A percentile compares a stretch with the other conserved stretches of the same genome.
Evolutionary conservation across 2,797 vertebrate species (phyloP).

Genomic region (Octomys mimax): DNA sequence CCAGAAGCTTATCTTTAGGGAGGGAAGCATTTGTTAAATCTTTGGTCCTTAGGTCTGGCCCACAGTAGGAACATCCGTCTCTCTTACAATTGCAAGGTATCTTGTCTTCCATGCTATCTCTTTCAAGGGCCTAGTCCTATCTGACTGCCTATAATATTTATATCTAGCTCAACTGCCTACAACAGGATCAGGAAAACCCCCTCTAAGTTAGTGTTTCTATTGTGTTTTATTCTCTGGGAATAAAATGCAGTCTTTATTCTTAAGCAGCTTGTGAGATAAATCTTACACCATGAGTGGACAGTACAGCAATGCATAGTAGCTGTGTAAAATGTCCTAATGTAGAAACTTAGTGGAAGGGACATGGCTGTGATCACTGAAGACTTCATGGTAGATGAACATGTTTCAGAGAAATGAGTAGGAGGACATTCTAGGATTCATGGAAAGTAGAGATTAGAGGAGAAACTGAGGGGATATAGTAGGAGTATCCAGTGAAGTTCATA

Average conservation of each 20-base stretch:
- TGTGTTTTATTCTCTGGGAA: conserved; percentile 31
- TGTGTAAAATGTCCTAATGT: neutral
- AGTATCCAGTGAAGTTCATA: neutral
- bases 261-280: neutral
- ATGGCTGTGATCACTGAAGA: neutral
- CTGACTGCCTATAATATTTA: no score
- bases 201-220: neutral
- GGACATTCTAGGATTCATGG: neutral
- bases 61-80: no score
- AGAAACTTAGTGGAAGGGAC: neutral
- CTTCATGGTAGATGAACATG: neutral
- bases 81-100: no score
- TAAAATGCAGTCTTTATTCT: neutral
- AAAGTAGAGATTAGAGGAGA: neutral
- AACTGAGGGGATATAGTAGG: neutral
- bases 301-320: fast-evolving
- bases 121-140: no score
- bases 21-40: no score
- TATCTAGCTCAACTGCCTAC: no score
- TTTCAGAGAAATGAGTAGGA: neutral
- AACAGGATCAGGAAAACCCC: neutral
- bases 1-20: no score
- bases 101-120: no score
- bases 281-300: fast-evolving
- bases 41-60: no score